Evolutionary conservation across 2,888 invertebrate genomes (phyloP).

Genomic region (Pyralis farinalis): DNA sequence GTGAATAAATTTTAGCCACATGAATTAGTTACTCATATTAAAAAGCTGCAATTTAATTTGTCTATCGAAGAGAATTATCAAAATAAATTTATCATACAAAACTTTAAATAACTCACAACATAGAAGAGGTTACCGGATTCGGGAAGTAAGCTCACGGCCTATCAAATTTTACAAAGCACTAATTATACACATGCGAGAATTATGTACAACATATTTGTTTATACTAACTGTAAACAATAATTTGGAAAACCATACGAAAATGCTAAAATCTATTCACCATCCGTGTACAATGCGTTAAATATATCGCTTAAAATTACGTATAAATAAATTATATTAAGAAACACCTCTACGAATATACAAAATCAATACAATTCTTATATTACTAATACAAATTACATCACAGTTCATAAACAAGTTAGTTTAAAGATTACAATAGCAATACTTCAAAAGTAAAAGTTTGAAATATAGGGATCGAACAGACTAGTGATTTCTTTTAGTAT

Average conservation of each 20-base stretch:
- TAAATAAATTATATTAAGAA: slow-evolving; percentile 78
- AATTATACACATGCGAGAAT: too few relatives aligned
- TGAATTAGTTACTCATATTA: too few relatives aligned
- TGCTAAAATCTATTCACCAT: slow-evolving; percentile 41
- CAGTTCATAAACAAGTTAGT: slow-evolving; percentile 80
- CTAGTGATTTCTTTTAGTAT: not conserved
- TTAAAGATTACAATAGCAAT: slow-evolving; percentile 63
- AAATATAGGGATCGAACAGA: slow-evolving; percentile 4
- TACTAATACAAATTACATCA: slow-evolving; percentile 81
- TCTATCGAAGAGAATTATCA: too few relatives aligned
- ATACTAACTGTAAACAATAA: too few relatives aligned
- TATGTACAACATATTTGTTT: too few relatives aligned
- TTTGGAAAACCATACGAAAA: not conserved
- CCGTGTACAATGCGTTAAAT: slow-evolving; percentile 44
- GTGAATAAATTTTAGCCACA: slow-evolving; percentile 44
- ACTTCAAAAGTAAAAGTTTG: slow-evolving; percentile 59
- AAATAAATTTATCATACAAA: too few relatives aligned
- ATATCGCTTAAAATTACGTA: slow-evolving; percentile 56
- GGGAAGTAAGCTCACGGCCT: too few relatives aligned
- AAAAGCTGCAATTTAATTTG: too few relatives aligned
- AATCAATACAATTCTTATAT: slow-evolving; percentile 74
- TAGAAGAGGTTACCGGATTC: too few relatives aligned
- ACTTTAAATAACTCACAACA: too few relatives aligned
- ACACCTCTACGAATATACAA: slow-evolving; percentile 78
- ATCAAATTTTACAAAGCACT: too few relatives aligned